phyloP scores from a whole-genome alignment of 2,113 vertebrate genomes.

The Abramis brama region DNA sequence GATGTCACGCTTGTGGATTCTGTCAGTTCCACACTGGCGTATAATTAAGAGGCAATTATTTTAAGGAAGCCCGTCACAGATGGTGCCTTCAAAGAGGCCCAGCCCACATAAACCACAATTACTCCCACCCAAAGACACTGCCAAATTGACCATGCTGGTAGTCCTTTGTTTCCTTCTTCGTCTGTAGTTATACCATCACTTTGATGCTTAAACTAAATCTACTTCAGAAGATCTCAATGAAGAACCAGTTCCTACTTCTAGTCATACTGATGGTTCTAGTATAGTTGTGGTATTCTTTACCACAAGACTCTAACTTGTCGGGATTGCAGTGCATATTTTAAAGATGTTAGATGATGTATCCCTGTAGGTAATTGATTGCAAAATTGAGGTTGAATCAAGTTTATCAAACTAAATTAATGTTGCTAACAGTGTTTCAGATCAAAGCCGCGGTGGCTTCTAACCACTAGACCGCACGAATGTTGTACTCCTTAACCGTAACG shows the following conservation, averaged over 20 bases:
- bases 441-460: neutral
- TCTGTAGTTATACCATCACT: slow-evolving; percentile 8
- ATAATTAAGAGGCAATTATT: slow-evolving; percentile 46
- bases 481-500: slow-evolving; percentile 1
- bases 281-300: neutral
- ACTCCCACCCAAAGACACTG: slow-evolving; percentile 29
- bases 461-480: neutral
- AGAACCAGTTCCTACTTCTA: neutral
- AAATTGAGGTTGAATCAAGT: neutral
- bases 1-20: slow-evolving; percentile 39
- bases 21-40: neutral
- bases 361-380: neutral
- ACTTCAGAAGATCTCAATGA: neutral
- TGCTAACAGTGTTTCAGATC: neutral
- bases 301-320: neutral
- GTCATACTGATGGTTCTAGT: neutral
- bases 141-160: slow-evolving; percentile 17
- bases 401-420: neutral
- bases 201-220: neutral
- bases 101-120: slow-evolving; percentile 39
- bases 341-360: neutral
- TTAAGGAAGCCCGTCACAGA: slow-evolving; percentile 40
- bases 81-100: slow-evolving; percentile 40
- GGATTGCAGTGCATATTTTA: neutral
- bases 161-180: slow-evolving; percentile 21